phyloP scores from a whole-genome alignment of 2,888 invertebrate genomes.

The Trichopria drosophilae region DNA sequence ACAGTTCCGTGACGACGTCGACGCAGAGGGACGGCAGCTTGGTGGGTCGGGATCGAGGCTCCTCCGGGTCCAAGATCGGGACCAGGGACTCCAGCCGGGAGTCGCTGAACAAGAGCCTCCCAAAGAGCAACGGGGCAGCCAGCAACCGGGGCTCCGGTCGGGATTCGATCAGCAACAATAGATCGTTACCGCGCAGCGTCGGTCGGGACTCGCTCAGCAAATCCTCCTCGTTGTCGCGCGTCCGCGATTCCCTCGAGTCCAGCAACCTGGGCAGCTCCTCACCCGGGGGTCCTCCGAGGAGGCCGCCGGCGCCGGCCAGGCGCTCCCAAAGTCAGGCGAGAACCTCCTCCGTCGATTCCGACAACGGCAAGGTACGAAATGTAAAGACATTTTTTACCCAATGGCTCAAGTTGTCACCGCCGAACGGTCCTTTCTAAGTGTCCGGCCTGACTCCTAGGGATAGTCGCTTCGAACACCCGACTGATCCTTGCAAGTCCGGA shows the following conservation, averaged over 20 bases:
- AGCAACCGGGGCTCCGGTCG: constrained; percentile 45
- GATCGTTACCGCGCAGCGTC: constrained; percentile 50
- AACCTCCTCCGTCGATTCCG: constrained; percentile 54
- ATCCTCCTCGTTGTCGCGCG: constrained; percentile 52
- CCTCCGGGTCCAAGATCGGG: constrained; percentile 1
- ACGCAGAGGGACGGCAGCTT: neutral
- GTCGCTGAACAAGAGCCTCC: constrained; percentile 50
- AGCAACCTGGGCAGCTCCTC: constrained; percentile 43
- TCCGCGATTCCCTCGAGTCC: constrained; percentile 52
- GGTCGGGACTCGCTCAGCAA: constrained; percentile 51
- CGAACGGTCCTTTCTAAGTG: constrained; percentile 61
- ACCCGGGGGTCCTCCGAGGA: constrained; percentile 48
- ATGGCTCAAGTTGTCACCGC: constrained; percentile 65
- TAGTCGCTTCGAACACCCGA: constrained; percentile 13
- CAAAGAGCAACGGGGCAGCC: constrained; percentile 31
- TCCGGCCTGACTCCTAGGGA: constrained; percentile 23
- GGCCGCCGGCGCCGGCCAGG: constrained; percentile 57
- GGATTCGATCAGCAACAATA: constrained; percentile 42
- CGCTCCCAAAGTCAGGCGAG: constrained; percentile 54
- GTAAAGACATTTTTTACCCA: constrained; percentile 68
- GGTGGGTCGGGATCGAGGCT: no score
- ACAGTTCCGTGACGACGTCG: constrained; percentile 18
- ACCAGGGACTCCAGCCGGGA: constrained; percentile 53
- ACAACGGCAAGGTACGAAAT: constrained; percentile 71
- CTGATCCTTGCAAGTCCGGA: no score